Evolutionary conservation across 2,113 vertebrate genomes (phyloP).

Genomic region (Nibea coibor): DNA sequence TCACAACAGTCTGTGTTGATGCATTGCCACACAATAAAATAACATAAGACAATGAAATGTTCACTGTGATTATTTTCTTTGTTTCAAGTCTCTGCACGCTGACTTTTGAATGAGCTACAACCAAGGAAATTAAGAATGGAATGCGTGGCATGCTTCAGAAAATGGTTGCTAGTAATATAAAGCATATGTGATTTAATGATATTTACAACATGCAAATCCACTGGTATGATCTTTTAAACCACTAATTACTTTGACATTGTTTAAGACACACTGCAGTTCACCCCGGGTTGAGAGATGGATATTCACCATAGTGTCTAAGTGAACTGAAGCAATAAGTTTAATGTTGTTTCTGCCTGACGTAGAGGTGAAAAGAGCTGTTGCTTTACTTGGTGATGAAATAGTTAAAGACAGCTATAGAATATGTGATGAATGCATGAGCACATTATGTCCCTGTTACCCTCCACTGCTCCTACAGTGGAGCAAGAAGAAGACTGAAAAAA

Average conservation of each 20-base stretch:
- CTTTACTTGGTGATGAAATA: not conserved
- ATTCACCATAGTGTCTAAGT: no score
- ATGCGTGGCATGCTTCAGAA: not conserved
- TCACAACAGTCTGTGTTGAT: not conserved
- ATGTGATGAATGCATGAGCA: not conserved
- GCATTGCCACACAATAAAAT: constrained; percentile 4
- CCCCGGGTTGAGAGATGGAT: no score
- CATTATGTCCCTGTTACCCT: not conserved
- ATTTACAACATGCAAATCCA: constrained; percentile 8
- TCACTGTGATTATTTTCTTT: constrained; percentile 4
- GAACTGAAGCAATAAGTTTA: not conserved
- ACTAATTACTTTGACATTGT: constrained; percentile 13
- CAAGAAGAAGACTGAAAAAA: not conserved
- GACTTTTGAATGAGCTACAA: not conserved
- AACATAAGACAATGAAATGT: not conserved
- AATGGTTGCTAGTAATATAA: constrained; percentile 33
- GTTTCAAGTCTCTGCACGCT: constrained; percentile 4
- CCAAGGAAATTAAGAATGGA: not conserved
- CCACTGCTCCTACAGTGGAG: not conserved
- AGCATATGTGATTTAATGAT: constrained; percentile 20
- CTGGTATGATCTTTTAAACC: constrained; percentile 8
- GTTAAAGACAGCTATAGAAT: not conserved
- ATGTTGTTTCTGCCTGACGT: not conserved
- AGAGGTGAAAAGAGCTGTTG: not conserved
- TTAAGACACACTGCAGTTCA: not conserved